Conservation (phyloP, 2,113 vertebrate species). For the Equus przewalskii region DNA sequence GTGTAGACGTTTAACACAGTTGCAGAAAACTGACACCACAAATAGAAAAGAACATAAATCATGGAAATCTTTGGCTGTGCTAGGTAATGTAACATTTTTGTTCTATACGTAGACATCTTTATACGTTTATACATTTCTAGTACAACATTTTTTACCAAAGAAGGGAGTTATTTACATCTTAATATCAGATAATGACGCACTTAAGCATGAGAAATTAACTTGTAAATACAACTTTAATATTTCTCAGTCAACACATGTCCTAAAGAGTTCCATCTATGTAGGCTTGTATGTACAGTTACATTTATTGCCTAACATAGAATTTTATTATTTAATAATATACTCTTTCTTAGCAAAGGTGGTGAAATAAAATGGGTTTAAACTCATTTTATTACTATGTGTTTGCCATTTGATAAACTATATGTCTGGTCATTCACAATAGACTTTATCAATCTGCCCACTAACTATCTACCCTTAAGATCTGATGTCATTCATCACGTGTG, state of each 20-base stretch:
- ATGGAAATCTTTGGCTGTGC: not conserved
- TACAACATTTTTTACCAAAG: not conserved
- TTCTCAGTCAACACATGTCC: conserved; percentile 20
- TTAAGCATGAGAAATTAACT: not conserved
- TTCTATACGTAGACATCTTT: not conserved
- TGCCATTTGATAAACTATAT: not conserved
- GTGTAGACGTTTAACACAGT: not conserved
- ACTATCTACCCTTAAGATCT: not conserved
- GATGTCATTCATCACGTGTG: not conserved
- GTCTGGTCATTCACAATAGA: not conserved
- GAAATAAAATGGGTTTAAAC: not conserved
- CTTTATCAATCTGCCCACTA: not conserved
- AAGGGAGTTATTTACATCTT: not conserved
- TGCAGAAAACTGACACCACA: conserved; percentile 5
- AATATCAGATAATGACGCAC: not conserved
- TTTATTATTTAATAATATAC: not conserved
- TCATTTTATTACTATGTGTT: not conserved
- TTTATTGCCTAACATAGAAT: not conserved
- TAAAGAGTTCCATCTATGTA: not conserved
- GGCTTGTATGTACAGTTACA: not conserved
- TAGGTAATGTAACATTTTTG: not conserved
- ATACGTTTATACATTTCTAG: not conserved
- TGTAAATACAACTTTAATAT: not conserved
- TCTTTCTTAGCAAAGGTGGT: not conserved
- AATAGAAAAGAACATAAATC: not conserved